phyloP scores from a whole-genome alignment of 1,140 invertebrate genomes.

The Cecropterus lyciades region DNA sequence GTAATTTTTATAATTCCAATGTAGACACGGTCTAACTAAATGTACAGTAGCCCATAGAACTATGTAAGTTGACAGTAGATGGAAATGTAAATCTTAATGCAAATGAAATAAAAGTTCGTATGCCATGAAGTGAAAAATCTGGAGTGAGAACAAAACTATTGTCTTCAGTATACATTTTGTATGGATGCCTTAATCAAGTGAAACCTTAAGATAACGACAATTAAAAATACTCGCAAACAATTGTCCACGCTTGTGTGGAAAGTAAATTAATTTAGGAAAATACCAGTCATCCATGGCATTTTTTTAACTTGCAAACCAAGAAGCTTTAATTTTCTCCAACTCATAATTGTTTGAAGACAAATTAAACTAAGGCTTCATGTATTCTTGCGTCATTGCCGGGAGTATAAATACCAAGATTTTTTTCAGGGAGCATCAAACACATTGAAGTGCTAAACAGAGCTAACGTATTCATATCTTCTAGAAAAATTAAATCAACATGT shows the following conservation, averaged over 20 bases:
- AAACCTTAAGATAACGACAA: conserved; percentile 4
- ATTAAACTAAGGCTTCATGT: conserved; percentile 41
- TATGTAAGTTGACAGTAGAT: neutral
- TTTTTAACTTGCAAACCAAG: neutral
- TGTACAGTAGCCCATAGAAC: neutral
- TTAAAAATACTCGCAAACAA: conserved; percentile 1
- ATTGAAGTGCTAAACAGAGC: neutral
- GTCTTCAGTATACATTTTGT: neutral
- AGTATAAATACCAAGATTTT: conserved; percentile 39
- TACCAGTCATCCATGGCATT: neutral
- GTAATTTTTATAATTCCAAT: too few relatives aligned
- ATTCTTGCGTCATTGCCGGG: neutral
- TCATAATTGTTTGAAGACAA: conserved; percentile 33
- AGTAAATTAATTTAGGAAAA: conserved; percentile 10
- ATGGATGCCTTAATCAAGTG: conserved; percentile 24
- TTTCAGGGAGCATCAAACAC: conserved; percentile 20
- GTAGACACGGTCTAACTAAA: too few relatives aligned
- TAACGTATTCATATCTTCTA: conserved; percentile 2
- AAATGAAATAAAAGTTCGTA: conserved; percentile 4
- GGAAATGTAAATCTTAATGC: neutral
- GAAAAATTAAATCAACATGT: conserved; percentile 46
- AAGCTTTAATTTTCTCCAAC: conserved; percentile 22
- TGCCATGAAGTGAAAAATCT: neutral
- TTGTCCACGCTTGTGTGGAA: neutral
- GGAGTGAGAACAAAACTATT: neutral